Evolutionary conservation across 2,797 vertebrate genomes (phyloP).

Genomic region (Muscicapa striata): DNA sequence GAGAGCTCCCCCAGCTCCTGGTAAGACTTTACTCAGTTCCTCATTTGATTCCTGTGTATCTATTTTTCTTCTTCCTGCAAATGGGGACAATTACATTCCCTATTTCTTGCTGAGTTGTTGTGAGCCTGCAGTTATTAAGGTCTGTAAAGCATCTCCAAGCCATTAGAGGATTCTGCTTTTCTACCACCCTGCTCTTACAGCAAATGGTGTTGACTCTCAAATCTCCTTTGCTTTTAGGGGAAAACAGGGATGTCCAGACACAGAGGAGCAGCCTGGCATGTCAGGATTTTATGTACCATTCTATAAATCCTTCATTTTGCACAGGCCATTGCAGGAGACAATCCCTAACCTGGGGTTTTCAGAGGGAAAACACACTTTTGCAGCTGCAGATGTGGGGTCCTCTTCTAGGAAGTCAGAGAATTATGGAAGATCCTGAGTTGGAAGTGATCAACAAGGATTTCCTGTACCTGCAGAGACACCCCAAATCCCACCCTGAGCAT

Average conservation of each 20-base stretch:
- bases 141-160: neutral
- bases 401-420: neutral
- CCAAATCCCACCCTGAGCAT: rapidly evolving
- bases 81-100: neutral
- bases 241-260: neutral
- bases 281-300: neutral
- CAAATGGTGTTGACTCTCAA: neutral
- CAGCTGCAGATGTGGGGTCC: neutral
- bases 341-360: neutral
- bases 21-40: neutral
- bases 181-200: neutral
- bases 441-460: neutral
- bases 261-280: neutral
- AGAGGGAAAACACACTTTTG: neutral
- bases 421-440: neutral
- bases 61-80: constrained; percentile 20
- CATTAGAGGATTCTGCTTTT: constrained; percentile 3
- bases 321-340: neutral
- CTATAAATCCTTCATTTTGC: neutral
- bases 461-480: rapidly evolving
- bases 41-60: neutral
- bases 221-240: neutral
- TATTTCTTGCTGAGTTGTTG: neutral
- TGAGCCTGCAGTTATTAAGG: neutral
- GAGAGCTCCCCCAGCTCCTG: neutral